Percentiles rank a stretch among this genome's conserved stretches.
Evolutionary conservation across 2,113 vertebrate species (phyloP).

Genomic region (Prietella phreatophila): DNA sequence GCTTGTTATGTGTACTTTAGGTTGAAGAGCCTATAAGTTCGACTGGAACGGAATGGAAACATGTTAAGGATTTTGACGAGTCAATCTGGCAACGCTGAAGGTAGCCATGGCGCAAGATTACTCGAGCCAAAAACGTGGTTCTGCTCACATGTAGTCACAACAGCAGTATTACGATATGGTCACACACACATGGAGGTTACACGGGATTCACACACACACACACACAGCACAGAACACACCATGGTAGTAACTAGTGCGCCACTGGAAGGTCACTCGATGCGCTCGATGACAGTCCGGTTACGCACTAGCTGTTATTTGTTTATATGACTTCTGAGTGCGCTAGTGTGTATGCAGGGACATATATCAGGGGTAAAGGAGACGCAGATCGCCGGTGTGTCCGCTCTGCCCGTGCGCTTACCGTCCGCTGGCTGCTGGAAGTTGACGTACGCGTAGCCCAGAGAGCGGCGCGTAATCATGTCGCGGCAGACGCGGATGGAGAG

Average conservation of each 20-base stretch:
- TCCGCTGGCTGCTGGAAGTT: slow-evolving; percentile 98
- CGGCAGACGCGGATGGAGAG: slow-evolving; percentile 97
- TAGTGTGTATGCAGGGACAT: not conserved
- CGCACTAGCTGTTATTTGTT: not conserved
- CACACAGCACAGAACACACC: not conserved
- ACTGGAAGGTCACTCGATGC: not conserved
- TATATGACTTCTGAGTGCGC: not conserved
- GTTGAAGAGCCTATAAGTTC: no score
- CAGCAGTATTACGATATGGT: slow-evolving; percentile 1
- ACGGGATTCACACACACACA: not conserved
- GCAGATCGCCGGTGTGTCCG: not conserved
- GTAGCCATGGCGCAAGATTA: slow-evolving; percentile 35
- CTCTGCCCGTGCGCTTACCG: slow-evolving; percentile 73
- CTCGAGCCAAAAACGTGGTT: slow-evolving; percentile 33
- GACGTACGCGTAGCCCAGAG: slow-evolving; percentile 96
- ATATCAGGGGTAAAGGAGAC: not conserved
- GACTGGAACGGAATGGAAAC: not conserved
- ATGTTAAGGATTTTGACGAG: not conserved
- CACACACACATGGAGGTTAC: not conserved
- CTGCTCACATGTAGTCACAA: not conserved
- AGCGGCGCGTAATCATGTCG: slow-evolving; percentile 97
- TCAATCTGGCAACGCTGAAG: slow-evolving; percentile 23
- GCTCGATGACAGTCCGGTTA: not conserved
- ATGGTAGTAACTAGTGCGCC: not conserved
- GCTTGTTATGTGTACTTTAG: not conserved